Base-by-base conservation (phyloP, 2,888 invertebrate genomes). In the Hypomecis punctinalis region DNA sequence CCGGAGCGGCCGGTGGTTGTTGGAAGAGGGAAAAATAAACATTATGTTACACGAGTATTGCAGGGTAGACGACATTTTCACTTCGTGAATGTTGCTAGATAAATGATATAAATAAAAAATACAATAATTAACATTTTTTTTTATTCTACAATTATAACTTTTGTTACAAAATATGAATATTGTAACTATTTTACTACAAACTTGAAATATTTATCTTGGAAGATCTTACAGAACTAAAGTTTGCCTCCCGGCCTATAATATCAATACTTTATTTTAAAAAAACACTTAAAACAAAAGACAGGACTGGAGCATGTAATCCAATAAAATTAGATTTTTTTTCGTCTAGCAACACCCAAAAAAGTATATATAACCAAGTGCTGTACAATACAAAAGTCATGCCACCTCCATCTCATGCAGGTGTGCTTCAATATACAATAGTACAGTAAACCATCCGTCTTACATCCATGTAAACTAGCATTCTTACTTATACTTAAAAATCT, bases 11-110 rank as follows among this genome's bases (percentile, higher is more conserved):
- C 78, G 78, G 77, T 75, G 75, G 76, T 78, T 57, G 81, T 74
- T 23, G 77, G 76, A 81, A 85, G 80, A 76, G 72, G 76, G 66
- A 79, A 83, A 80, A 78, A 77, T 78, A 79, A 77, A 85, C 83
- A 82, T 79, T 81, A 82, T 81, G 78, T 80, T 81, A 86, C 78
- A 82, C 69, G 46, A 78, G 77, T 74, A 78, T 78, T 75, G 72
- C 61, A 70, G 56, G 73, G 56, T 63, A 49, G 45, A 64, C 54
- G 55, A 60, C 6, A 57, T 53, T 45, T 33, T 5, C 23, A 42
- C 5, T 47, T 57, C 36, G 43, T 62, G 51, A 43, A 63, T 72
- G 72, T 53, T 76, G 78, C 75, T 75, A 80, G 77, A 76, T 40
- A 40, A 40, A 52, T 9, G 0, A 10, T 43, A 9, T 10, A 5